Conservation (phyloP, 2,113 vertebrate species). For the Paramormyrops kingsleyae region DNA sequence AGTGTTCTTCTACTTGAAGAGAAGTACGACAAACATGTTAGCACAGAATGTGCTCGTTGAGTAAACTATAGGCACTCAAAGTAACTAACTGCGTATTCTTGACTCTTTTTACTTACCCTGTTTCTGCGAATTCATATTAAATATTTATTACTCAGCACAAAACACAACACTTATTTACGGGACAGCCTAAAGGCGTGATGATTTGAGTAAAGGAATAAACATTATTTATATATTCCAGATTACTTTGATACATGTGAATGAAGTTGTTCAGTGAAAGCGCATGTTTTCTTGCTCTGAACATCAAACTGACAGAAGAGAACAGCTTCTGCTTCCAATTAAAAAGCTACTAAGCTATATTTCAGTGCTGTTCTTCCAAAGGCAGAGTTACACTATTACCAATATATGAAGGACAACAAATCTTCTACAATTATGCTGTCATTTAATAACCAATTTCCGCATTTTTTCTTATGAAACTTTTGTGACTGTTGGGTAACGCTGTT, state of each 20-base stretch:
- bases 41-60: neutral
- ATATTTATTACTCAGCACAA: neutral
- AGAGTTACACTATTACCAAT: neutral
- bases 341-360: neutral
- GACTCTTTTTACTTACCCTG: neutral
- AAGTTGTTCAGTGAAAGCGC: neutral
- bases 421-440: neutral
- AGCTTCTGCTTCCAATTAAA: neutral
- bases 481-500: neutral
- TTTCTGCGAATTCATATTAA: neutral
- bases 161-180: neutral
- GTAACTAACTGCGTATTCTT: neutral
- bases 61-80: neutral
- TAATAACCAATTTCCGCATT: neutral
- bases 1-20: neutral
- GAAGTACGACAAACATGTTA: neutral
- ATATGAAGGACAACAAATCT: neutral
- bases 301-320: neutral
- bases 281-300: neutral
- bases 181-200: neutral
- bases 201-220: neutral
- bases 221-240: neutral
- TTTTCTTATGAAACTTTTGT: neutral
- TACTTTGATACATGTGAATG: neutral
- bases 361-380: neutral